phyloP scores from a whole-genome alignment of 2,888 invertebrate genomes.

The Ennomos erosarius region DNA sequence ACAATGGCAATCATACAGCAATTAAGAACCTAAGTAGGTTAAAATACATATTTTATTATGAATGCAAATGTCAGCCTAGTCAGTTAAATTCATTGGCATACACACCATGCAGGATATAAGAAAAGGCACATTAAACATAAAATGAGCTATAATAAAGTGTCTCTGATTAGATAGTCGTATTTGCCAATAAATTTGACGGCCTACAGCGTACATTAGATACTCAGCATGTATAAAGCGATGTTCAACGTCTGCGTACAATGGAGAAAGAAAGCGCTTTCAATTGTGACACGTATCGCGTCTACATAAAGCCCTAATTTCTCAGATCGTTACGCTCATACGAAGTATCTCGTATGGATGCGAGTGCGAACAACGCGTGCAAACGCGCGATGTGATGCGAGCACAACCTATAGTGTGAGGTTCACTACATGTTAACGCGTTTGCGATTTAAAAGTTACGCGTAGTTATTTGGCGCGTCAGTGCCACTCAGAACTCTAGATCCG shows the following conservation, averaged over 20 bases:
- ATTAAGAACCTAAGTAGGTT: neutral
- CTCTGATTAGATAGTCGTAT: neutral
- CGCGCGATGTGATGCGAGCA: neutral
- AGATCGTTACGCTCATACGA: constrained; percentile 1
- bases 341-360: neutral
- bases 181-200: constrained; percentile 14
- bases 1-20: too few relatives aligned
- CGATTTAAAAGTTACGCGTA: too few relatives aligned
- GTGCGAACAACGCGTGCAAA: constrained; percentile 1
- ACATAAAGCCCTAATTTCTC: constrained; percentile 11
- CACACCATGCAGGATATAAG: neutral
- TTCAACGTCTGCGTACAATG: constrained; percentile 6
- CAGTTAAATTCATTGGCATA: constrained; percentile 14
- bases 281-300: constrained; percentile 1
- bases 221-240: constrained; percentile 8
- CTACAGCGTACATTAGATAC: constrained; percentile 11
- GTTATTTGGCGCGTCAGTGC: too few relatives aligned
- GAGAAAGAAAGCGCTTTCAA: constrained; percentile 4
- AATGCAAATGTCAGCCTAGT: neutral
- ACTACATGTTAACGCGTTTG: too few relatives aligned
- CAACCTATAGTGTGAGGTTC: too few relatives aligned
- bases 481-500: too few relatives aligned
- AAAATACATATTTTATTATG: neutral
- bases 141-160: neutral
- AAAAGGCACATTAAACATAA: neutral